phyloP scores from a whole-genome alignment of 2,888 invertebrate species.

The Drosophila rellima region DNA sequence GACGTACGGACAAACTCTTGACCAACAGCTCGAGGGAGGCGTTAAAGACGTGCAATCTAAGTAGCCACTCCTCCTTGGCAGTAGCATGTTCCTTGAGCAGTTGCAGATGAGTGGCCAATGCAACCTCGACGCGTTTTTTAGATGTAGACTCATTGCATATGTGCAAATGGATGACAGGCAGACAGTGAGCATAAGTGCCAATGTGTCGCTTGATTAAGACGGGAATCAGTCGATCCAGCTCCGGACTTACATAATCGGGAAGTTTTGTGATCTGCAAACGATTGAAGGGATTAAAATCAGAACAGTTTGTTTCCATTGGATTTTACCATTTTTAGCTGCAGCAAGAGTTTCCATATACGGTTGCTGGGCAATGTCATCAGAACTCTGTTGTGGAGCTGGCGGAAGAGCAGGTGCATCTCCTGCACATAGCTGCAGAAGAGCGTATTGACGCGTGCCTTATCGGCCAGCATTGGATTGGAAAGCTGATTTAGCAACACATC shows the following conservation, averaged over 20 bases:
- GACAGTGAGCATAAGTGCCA: constrained; percentile 40
- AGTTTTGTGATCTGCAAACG: constrained; percentile 20
- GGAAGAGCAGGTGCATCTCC: constrained; percentile 56
- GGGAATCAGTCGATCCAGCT: constrained; percentile 36
- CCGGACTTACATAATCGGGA: constrained; percentile 25
- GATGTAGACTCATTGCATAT: constrained; percentile 24
- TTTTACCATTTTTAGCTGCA: constrained; percentile 51
- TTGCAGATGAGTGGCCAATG: constrained; percentile 41
- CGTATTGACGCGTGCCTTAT: not conserved
- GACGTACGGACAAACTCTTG: constrained; percentile 28
- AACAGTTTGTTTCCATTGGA: not conserved
- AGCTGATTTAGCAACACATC: constrained; percentile 32
- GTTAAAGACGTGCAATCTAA: constrained; percentile 42
- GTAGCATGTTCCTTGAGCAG: constrained; percentile 33
- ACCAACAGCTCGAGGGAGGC: constrained; percentile 36
- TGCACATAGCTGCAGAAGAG: constrained; percentile 15
- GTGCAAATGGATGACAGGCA: constrained; percentile 54
- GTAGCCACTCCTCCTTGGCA: constrained; percentile 52
- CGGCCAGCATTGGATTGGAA: not conserved
- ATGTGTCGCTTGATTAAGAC: constrained; percentile 38
- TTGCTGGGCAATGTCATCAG: constrained; percentile 43
- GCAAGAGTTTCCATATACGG: constrained; percentile 59
- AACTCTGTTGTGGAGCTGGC: constrained; percentile 29
- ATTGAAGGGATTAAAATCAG: not conserved
- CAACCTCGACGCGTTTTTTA: constrained; percentile 1